Conservation (phyloP, 2,113 vertebrate species). For the Microtus oregoni region DNA sequence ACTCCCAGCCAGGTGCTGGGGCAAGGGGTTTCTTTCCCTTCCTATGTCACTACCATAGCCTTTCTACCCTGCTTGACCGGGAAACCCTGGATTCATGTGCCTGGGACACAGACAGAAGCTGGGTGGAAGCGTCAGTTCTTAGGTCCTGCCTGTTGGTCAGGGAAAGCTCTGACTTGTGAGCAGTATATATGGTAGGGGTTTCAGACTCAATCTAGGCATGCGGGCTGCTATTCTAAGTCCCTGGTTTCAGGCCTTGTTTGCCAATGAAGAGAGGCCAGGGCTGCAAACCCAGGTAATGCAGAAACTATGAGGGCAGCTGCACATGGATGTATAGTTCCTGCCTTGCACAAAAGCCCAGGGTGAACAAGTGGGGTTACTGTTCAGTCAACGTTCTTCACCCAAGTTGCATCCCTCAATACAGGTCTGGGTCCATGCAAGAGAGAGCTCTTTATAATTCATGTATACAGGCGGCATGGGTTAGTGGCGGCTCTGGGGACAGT, state of each 20-base stretch:
- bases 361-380: not conserved
- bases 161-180: not conserved
- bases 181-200: not conserved
- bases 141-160: not conserved
- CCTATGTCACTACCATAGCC: not conserved
- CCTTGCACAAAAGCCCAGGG: not conserved
- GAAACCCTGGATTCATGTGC: not conserved
- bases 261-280: not conserved
- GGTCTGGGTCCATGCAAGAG: not conserved
- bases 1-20: not conserved
- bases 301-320: not conserved
- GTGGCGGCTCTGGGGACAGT: not conserved
- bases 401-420: not conserved
- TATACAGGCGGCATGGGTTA: not conserved
- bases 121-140: not conserved
- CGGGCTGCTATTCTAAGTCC: not conserved
- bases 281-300: not conserved
- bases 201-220: not conserved
- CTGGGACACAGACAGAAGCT: not conserved
- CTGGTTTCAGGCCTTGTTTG: not conserved
- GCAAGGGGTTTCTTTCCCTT: not conserved
- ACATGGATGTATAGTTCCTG: not conserved
- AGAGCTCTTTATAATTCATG: not conserved
- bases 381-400: not conserved
- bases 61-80: not conserved